A percentile compares a stretch with the other conserved stretches of the same genome.
phyloP scores from a whole-genome alignment of 1,140 invertebrate genomes.

The Drosophila lini region DNA sequence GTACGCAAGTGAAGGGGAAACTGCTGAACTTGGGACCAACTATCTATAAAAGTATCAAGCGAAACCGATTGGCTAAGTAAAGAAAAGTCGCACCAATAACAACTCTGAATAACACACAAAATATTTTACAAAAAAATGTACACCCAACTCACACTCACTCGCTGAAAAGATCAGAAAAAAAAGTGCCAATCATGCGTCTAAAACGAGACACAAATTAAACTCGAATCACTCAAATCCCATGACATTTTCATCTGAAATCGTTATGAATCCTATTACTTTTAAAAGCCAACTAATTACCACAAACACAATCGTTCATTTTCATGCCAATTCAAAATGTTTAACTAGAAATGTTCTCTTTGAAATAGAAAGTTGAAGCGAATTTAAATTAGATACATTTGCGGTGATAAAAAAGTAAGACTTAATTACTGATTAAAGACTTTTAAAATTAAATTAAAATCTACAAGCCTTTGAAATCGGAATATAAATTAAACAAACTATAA shows the following conservation, averaged over 20 bases:
- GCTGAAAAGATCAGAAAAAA: conserved; percentile 28
- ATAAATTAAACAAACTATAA: too few species aligned
- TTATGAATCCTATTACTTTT: not conserved
- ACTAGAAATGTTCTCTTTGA: not conserved
- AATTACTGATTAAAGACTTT: not conserved
- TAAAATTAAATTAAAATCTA: not conserved
- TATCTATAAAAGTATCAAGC: conserved; percentile 41
- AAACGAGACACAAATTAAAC: conserved; percentile 12
- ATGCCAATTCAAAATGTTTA: not conserved
- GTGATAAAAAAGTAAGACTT: not conserved
- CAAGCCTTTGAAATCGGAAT: too few species aligned
- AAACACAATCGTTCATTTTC: conserved; percentile 2
- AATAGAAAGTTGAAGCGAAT: not conserved
- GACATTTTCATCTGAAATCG: conserved; percentile 7
- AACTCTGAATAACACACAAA: conserved; percentile 1
- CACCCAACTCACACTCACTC: conserved; percentile 27
- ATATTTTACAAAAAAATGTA: not conserved
- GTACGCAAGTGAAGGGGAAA: conserved; percentile 72
- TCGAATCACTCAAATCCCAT: not conserved
- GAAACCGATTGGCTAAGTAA: conserved; percentile 74
- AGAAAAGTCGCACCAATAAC: conserved; percentile 43
- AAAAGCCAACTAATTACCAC: conserved; percentile 16
- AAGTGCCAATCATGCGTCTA: conserved; percentile 67
- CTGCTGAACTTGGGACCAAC: conserved; percentile 63
- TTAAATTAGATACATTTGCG: not conserved